Percentiles rank a stretch among this genome's conserved stretches.
These are phyloP conservation scores for Chiloscyllium plagiosum DNA, from an alignment of 2,113 vertebrate species.

Conservation along the genomic window DNA sequence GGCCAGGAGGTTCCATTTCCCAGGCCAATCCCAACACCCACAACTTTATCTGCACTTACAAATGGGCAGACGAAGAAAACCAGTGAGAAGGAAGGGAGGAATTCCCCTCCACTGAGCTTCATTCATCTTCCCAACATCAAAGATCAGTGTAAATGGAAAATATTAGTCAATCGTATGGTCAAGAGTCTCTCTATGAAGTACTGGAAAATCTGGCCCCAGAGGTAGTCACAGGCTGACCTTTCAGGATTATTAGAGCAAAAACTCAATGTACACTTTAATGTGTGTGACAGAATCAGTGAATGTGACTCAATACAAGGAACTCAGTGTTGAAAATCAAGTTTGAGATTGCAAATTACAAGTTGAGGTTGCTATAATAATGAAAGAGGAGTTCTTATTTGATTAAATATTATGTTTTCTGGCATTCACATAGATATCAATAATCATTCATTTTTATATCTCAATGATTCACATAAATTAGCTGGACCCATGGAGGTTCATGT, in stretches of 20 bases:
- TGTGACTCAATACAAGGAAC: neutral
- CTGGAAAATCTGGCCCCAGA: neutral
- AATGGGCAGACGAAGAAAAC: neutral
- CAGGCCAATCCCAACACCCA: no score
- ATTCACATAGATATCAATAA: no score
- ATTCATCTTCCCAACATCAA: neutral
- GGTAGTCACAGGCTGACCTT: neutral
- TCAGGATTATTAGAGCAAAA: neutral
- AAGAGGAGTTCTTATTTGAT: neutral
- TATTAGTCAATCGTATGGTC: neutral
- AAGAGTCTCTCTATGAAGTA: neutral
- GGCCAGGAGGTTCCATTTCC: no score
- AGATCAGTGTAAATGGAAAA: neutral
- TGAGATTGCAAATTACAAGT: neutral
- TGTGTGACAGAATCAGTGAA: neutral
- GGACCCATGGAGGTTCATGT: no score
- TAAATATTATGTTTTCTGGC: neutral
- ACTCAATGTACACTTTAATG: neutral
- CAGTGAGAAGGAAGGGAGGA: neutral
- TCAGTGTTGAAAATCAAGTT: neutral
- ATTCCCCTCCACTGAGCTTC: neutral
- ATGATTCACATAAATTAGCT: no score
- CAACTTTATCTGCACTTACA: neutral
- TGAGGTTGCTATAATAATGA: neutral
- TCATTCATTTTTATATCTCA: no score